A percentile compares a stretch with the other conserved stretches of the same genome.
These are phyloP conservation scores for Blastomussa wellsi DNA, from an alignment of 92 coral and sea anemone species.

Conservation along the genomic window DNA sequence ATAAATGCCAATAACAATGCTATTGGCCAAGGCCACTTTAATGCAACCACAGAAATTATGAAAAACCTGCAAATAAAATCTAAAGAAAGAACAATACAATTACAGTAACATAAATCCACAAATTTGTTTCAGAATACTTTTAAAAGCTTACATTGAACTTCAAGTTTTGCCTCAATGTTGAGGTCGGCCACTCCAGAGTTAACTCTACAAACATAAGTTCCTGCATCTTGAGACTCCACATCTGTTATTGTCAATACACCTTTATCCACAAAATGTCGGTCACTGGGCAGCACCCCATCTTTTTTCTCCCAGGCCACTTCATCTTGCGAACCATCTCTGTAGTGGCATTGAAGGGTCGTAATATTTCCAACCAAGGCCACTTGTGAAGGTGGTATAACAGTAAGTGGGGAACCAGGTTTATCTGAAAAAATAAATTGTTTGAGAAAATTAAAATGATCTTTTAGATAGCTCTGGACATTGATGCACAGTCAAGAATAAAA, in stretches of 20 bases:
- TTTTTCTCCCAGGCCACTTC: constrained; percentile 71
- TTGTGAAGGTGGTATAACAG: constrained; percentile 53
- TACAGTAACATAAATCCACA: neutral
- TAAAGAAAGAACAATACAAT: neutral
- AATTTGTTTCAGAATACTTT: neutral
- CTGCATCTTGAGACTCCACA: constrained; percentile 60
- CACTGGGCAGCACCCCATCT: constrained; percentile 65
- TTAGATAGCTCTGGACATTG: no score
- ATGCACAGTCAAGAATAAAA: no score
- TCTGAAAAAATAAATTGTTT: constrained; percentile 20
- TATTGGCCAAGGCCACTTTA: neutral
- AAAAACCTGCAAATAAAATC: neutral
- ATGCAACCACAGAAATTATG: neutral
- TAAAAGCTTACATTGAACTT: constrained; percentile 80
- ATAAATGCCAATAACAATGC: no score
- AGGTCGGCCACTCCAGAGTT: constrained; percentile 41
- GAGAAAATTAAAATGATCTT: neutral
- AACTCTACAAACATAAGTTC: constrained; percentile 75
- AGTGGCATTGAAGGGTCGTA: constrained; percentile 57
- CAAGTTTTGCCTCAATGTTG: constrained; percentile 61
- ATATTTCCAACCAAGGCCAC: constrained; percentile 50
- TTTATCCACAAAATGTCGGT: constrained; percentile 48
- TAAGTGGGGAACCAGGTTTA: constrained; percentile 62
- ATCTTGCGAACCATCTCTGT: constrained; percentile 68
- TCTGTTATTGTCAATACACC: constrained; percentile 55